phyloP scores from a whole-genome alignment of 2,888 invertebrate species.

The Drosophila tripunctata region DNA sequence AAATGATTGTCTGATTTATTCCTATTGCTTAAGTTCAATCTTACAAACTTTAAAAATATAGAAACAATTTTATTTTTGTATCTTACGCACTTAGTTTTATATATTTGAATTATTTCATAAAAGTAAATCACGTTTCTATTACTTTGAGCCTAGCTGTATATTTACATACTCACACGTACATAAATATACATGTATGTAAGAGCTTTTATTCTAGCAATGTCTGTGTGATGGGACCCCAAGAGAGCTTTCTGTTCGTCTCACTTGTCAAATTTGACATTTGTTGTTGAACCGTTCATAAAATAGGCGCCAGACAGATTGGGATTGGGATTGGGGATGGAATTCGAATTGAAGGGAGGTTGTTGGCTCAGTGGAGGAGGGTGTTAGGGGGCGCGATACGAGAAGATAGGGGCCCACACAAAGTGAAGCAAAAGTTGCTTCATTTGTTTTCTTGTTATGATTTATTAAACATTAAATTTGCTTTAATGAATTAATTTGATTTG shows the following conservation, averaged over 20 bases:
- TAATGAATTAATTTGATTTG: slow-evolving; percentile 78
- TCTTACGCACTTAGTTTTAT: no score
- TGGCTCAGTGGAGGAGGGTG: no score
- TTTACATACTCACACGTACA: not conserved
- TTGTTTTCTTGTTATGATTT: slow-evolving; percentile 66
- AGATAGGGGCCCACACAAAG: slow-evolving; percentile 25
- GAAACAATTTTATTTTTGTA: no score
- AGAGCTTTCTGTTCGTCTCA: slow-evolving; percentile 30
- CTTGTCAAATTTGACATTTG: slow-evolving; percentile 78
- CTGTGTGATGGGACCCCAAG: slow-evolving; percentile 1
- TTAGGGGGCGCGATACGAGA: not conserved
- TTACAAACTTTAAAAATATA: no score
- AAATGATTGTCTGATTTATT: no score
- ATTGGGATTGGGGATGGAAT: slow-evolving; percentile 8
- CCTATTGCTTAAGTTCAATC: no score
- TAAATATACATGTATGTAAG: not conserved
- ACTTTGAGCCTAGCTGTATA: no score
- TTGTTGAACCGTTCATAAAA: slow-evolving; percentile 72
- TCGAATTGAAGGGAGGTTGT: not conserved
- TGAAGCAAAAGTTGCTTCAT: slow-evolving; percentile 32
- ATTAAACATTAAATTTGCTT: slow-evolving; percentile 70
- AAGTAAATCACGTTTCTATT: no score
- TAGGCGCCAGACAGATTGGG: slow-evolving; percentile 73
- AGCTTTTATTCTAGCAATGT: slow-evolving; percentile 13
- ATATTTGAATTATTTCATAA: no score